Base-by-base conservation (phyloP, 2,113 vertebrate genomes). In the Rhinolophus ferrumequinum region DNA sequence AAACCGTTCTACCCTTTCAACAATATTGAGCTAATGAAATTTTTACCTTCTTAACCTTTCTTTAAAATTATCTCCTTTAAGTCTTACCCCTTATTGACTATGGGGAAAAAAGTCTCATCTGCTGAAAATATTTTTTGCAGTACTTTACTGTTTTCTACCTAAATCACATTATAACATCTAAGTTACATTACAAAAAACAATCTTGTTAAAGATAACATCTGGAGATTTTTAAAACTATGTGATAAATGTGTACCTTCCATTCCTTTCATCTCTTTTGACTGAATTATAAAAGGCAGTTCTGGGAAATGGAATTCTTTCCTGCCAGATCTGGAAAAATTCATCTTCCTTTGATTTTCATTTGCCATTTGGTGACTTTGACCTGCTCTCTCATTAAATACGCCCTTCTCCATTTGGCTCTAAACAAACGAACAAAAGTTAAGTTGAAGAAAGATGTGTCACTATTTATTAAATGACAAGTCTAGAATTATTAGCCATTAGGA, bases 221-320 rank as follows among this genome's bases (percentile, higher is more conserved):
- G 66, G n/a, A 93, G 54, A 81, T 69, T 33, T 83, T 24, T 47
- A 56, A 90, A 54, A 47, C 44, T 70, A 60, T 12, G 26, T n/a
- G 62, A 35, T 8, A 85, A 81, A 90, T 50, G 33, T 72, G 21
- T 98, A 98, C 98, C 98, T 97, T 98, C 97, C 54, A 94, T 94
- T 90, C 93, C 93, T 97, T 98, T 98, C 33, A 96, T 44, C 76
- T 98, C 98, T 94, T 98, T 97, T 56, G 98, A 89, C 69, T 98
- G 98, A 70, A 93, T n/a, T 50, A 90, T 90, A 90, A 97, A 87
- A 47, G 97, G 96, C 64, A 98, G 75, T 87, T 98, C 98, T 80
- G 98, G 98, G 52, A 99, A 98, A 73, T 97, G 97, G 67, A 98
- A 97, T 58, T 98, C 97, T 87, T 96, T 97, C 83, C 93, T 98